Conservation (phyloP, 2,888 invertebrate genomes). For the Agonopterix heracliana region DNA sequence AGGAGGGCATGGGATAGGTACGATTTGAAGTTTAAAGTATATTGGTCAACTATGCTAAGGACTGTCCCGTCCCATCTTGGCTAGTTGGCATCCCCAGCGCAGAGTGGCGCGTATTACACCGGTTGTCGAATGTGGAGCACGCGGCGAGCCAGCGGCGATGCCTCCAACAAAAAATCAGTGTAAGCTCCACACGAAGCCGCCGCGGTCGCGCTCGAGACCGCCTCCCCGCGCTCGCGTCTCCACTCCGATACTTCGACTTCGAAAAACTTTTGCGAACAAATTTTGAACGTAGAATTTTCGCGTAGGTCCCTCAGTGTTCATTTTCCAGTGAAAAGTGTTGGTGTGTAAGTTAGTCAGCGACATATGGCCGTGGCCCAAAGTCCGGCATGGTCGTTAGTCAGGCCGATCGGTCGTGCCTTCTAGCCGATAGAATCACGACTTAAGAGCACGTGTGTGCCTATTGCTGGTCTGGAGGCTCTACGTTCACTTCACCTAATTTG, state of each 20-base stretch:
- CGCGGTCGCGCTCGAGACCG: conserved; percentile 52
- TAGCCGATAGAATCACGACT: conserved; percentile 59
- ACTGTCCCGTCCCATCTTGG: background rate
- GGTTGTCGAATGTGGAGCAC: conserved; percentile 72
- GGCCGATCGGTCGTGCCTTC: conserved; percentile 40
- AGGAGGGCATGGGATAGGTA: no score
- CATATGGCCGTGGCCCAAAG: conserved; percentile 66
- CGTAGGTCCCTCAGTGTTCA: conserved; percentile 5
- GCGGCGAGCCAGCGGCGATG: conserved; percentile 57
- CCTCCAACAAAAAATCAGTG: conserved; percentile 74
- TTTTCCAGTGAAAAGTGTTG: conserved; percentile 55
- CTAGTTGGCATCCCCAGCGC: conserved; percentile 15
- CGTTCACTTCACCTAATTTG: conserved; percentile 69
- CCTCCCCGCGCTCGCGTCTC: conserved; percentile 25
- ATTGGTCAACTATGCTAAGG: background rate
- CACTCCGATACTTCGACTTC: conserved; percentile 24
- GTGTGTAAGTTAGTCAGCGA: conserved; percentile 58
- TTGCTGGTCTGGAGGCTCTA: conserved; percentile 56
- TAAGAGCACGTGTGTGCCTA: conserved; percentile 58
- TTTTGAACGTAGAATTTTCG: background rate
- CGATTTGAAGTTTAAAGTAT: no score
- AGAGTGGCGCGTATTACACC: conserved; percentile 58
- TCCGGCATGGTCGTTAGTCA: conserved; percentile 39
- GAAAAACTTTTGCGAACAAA: background rate
- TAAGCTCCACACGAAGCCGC: conserved; percentile 62